Base-by-base conservation (phyloP, 2,113 vertebrate genomes). In the Sinosuthora webbiana region DNA sequence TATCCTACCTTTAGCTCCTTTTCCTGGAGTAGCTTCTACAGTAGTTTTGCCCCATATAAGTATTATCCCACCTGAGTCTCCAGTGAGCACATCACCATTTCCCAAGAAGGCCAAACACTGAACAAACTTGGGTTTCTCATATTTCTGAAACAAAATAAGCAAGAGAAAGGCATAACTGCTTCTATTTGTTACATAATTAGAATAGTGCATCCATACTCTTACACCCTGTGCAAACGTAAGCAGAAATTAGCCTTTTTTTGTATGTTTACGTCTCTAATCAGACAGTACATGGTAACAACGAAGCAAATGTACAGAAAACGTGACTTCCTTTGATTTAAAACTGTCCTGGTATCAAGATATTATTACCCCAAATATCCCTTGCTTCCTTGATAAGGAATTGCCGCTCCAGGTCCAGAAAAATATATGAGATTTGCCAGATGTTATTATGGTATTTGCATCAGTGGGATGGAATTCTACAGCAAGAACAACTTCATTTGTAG, bases 391-490 rank as follows among this genome's bases (percentile, higher is more conserved):
- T 95, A 99, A 98, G 6, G 99, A 99, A 96, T 97, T 99, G 64
- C 99, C 99, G 24, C 87, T 98, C 99, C 99, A 99, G 65, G 99
- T 99, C 99, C 99, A 99, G 98, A 99, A 99, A 98, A 99, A 99
- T 95, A 99, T 99, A 97, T 99, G 99, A 71, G 99, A 99, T 98
- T 99, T 99, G n/a, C 99, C 99, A 87, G 99, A 99, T 24, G 99
- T 99, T 94, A 99, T 98, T 56, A 99, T 99, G 79, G 98, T 99
- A 97, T 98, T 98, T 64, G 98, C 98, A 83, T 99, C 99, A 5
- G 99, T 99, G 62, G 99, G 99, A 95, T 99, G 99, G 93, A 99
- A 99, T 96, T 99, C 99, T 90, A 99, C 98, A 15, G 97, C 98
- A 94, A 99, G 97, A 81, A 99, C 99, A 96, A 99, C 99, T 97